Evolutionary conservation across 2,797 vertebrate genomes (phyloP).

Genomic region (Sebastes matsubarae): DNA sequence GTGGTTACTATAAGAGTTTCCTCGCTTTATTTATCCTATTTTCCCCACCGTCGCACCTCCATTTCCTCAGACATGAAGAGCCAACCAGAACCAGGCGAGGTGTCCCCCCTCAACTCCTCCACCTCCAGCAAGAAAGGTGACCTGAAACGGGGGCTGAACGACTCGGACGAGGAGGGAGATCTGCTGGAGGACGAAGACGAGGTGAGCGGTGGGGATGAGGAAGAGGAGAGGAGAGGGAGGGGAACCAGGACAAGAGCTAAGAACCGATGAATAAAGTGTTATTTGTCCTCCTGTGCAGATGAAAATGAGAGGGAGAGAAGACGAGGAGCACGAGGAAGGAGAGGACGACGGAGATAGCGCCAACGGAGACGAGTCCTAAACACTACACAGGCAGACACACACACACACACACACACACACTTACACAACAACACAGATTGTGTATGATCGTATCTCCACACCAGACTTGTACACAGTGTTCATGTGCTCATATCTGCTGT

Average conservation of each 20-base stretch:
- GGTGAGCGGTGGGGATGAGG: conserved; percentile 37
- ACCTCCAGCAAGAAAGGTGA: conserved; percentile 83
- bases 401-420: neutral
- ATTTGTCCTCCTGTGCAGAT: conserved; percentile 42
- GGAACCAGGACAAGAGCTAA: conserved; percentile 39
- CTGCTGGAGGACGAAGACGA: conserved; percentile 87
- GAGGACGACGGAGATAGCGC: conserved; percentile 89
- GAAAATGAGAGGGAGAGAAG: conserved; percentile 72
- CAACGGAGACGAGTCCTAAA: conserved; percentile 88
- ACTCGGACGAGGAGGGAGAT: conserved; percentile 88
- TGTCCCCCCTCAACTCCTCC: conserved; percentile 75
- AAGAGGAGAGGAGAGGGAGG: neutral
- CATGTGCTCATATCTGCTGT: conserved; percentile 36
- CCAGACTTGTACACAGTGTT: conserved; percentile 21
- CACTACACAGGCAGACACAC: neutral
- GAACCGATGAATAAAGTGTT: neutral
- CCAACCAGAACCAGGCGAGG: conserved; percentile 84
- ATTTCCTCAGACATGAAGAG: conserved; percentile 78
- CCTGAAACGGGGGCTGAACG: conserved; percentile 82
- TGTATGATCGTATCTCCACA: conserved; percentile 27
- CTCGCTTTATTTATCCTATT: neutral
- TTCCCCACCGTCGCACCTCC: neutral
- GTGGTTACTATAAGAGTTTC: neutral
- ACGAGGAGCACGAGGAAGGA: conserved; percentile 88
- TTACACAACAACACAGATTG: neutral